phyloP scores from a whole-genome alignment of 2,797 vertebrate genomes.

The Pempheris klunzingeri region DNA sequence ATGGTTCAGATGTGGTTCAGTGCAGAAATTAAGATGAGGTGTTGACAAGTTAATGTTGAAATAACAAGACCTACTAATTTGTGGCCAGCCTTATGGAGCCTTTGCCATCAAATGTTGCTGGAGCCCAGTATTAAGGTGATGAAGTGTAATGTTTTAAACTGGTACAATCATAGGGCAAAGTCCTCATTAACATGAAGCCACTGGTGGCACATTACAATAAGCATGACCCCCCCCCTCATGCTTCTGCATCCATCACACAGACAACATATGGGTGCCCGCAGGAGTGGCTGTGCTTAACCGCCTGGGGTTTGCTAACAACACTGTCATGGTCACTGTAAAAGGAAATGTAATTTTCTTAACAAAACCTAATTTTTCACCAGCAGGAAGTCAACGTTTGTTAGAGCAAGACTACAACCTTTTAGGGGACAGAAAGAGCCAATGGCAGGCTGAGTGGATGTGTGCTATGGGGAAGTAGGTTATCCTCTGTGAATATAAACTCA shows the following conservation, averaged over 20 bases:
- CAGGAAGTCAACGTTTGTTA: constrained; percentile 44
- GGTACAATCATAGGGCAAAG: constrained; percentile 75
- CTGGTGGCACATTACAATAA: constrained; percentile 81
- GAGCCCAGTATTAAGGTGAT: constrained; percentile 74
- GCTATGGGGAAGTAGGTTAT: constrained; percentile 42
- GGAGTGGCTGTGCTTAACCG: constrained; percentile 61
- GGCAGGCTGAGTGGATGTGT: constrained; percentile 15
- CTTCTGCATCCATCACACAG: constrained; percentile 72
- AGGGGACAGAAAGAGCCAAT: constrained; percentile 4
- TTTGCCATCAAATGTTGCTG: constrained; percentile 67
- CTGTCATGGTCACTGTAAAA: constrained; percentile 63
- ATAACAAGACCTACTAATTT: constrained; percentile 78
- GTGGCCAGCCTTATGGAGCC: constrained; percentile 65
- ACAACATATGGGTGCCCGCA: constrained; percentile 73
- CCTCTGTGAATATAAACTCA: constrained; percentile 66
- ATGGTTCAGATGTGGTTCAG: constrained; percentile 67
- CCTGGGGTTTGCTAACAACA: constrained; percentile 68
- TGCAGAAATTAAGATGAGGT: constrained; percentile 76
- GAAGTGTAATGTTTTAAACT: constrained; percentile 79
- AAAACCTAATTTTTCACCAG: constrained; percentile 54
- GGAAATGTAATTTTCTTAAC: constrained; percentile 51
- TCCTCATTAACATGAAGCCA: constrained; percentile 73
- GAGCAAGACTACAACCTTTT: constrained; percentile 38
- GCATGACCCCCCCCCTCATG: constrained; percentile 55
- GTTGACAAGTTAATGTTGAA: constrained; percentile 78